Conservation (phyloP, 2,797 vertebrate genomes). For the Anolis apletophallus region DNA sequence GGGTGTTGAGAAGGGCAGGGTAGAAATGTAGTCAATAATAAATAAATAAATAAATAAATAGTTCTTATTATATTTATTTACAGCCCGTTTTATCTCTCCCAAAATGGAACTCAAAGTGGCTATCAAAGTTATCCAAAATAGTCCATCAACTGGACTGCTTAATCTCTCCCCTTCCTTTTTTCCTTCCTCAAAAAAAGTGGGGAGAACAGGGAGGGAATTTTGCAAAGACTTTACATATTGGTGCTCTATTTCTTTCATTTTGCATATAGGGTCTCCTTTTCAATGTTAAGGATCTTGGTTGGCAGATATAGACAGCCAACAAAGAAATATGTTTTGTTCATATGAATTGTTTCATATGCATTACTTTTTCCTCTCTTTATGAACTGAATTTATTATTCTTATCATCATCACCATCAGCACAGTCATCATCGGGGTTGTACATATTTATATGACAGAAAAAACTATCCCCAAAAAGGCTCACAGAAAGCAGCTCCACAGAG, state of each 20-base stretch:
- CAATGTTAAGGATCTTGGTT: background rate
- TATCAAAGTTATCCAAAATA: background rate
- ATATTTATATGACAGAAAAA: background rate
- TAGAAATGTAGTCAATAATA: too few relatives aligned
- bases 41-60: too few relatives aligned
- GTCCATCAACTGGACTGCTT: background rate
- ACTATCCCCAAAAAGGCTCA: background rate
- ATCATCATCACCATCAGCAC: background rate
- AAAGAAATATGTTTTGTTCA: background rate
- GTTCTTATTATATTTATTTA: too few relatives aligned
- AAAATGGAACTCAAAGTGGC: too few relatives aligned
- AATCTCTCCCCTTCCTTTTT: background rate
- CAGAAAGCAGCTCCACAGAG: background rate
- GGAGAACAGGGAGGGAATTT: background rate
- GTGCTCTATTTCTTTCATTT: background rate
- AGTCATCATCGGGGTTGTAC: background rate
- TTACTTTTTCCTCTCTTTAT: background rate
- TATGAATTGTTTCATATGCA: background rate
- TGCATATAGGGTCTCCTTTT: background rate
- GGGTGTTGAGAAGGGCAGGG: too few relatives aligned
- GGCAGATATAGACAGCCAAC: background rate
- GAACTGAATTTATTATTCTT: background rate
- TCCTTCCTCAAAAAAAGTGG: background rate
- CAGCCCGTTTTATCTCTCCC: too few relatives aligned
- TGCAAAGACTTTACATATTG: background rate